Conservation (phyloP, 2,113 vertebrate species). For the Dryoscopus gambensis region DNA sequence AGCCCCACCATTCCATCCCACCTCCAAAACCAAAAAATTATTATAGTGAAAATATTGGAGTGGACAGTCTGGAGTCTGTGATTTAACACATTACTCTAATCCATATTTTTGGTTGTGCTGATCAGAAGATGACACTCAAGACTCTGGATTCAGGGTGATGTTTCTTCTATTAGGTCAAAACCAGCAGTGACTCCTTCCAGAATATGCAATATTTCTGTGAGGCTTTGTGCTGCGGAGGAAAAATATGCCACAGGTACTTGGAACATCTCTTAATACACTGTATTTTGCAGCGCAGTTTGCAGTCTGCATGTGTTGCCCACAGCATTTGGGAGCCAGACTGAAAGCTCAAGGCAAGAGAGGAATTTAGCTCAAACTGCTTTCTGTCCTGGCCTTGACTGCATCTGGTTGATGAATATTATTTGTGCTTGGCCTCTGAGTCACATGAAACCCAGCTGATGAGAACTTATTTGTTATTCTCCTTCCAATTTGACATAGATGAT, state of each 20-base stretch:
- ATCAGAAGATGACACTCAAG: background rate
- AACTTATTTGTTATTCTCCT: background rate
- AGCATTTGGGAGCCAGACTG: background rate
- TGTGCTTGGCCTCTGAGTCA: background rate
- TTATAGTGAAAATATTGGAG: background rate
- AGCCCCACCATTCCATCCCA: background rate
- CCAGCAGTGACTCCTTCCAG: background rate
- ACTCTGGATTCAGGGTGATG: background rate
- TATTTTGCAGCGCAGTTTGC: background rate
- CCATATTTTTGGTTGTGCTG: background rate
- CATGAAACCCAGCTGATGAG: background rate
- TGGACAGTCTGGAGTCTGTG: background rate
- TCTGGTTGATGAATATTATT: background rate
- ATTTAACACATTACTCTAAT: background rate
- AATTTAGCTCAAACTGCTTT: background rate
- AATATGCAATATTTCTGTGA: background rate
- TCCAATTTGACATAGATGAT: background rate
- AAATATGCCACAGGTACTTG: background rate
- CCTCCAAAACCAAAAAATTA: background rate
- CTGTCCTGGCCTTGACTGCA: background rate
- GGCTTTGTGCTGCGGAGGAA: background rate
- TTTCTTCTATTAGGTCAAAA: background rate
- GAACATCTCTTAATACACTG: background rate
- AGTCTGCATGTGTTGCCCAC: background rate
- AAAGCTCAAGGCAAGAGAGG: background rate